Evolutionary conservation across 2,888 invertebrate genomes (phyloP).

Genomic region (Sesamia inferens): DNA sequence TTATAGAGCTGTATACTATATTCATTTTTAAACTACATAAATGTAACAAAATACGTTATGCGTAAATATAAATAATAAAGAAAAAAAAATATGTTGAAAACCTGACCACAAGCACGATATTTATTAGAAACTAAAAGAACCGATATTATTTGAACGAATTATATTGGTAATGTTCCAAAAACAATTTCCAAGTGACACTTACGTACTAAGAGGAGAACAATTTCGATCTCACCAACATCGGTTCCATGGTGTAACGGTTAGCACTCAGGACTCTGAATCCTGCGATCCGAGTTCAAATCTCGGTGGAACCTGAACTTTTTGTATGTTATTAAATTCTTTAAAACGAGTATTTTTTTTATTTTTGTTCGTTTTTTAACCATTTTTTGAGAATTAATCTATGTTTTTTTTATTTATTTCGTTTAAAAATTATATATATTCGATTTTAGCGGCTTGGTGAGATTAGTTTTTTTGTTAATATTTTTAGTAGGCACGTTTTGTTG

Average conservation of each 20-base stretch:
- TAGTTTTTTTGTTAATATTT: not conserved
- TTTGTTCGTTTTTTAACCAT: not conserved
- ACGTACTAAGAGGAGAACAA: not conserved
- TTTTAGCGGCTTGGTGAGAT: not conserved
- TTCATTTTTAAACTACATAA: no score
- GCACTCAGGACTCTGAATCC: conserved; percentile 95
- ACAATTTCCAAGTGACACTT: no score
- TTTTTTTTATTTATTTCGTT: not conserved
- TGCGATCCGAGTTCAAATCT: conserved; percentile 95
- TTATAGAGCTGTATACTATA: no score
- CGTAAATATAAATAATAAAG: no score
- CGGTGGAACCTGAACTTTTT: conserved; percentile 91
- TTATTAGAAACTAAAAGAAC: no score
- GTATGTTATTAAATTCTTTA: not conserved
- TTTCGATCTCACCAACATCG: conserved; percentile 22
- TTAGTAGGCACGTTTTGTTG: not conserved
- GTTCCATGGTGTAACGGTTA: conserved; percentile 92
- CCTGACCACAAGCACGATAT: no score
- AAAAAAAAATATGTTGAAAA: no score
- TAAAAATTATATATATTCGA: not conserved
- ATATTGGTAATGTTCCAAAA: no score
- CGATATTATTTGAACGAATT: no score
- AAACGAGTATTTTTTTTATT: not conserved
- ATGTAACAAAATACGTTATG: no score
- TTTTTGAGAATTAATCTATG: not conserved